Evolutionary conservation across 2,888 invertebrate genomes (phyloP), one percentile per base, ranked within the genome.

Genomic region (Drosophila recens): DNA sequence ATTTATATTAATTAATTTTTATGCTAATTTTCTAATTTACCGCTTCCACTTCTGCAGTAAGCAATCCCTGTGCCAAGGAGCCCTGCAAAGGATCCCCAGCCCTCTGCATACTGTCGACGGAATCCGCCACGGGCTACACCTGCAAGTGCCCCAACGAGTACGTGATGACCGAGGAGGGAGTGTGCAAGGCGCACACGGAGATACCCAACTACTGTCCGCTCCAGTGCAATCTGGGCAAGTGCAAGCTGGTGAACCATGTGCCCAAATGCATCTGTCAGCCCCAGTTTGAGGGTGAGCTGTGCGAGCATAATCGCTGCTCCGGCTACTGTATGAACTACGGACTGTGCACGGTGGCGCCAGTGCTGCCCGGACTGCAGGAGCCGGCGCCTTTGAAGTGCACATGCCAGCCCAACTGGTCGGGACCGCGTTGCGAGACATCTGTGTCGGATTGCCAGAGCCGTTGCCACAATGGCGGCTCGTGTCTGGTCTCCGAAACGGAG

Each of bases 261-360:
- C 94, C 94, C 15, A 93, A 94, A 90, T 96, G 96, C 93, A 91
- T 93, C 74, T 96, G 97, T 87, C 93, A 94, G 34, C 92, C 94
- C 0, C 93, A 94, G 52, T 97, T 95, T 91, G 93, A 94, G 43
- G 96, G 97, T 17, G 93, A 94, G 71, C 91, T 93, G 53, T 97
- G 97, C 92, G 94, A 95, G 90, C 94, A 94, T 84, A 95, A 95
- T 91, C 94, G 95, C 62, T 96, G 96, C 90, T 95, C 95, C 3
- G 95, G 95, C 8, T 94, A 94, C 90, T 96, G 96, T 87, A 93
- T 94, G 81, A 95, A 95, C 89, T 94, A 94, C 72, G 95, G 94
- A 40, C 87, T 93, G 62, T 95, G 95, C 77, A 93, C 93, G 53
- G 91, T 94, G 81, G 92, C 84, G 63, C 91, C 87, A 42, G 90